Conservation (phyloP, 2,797 vertebrate species). For the Pogoniulus pusillus region DNA sequence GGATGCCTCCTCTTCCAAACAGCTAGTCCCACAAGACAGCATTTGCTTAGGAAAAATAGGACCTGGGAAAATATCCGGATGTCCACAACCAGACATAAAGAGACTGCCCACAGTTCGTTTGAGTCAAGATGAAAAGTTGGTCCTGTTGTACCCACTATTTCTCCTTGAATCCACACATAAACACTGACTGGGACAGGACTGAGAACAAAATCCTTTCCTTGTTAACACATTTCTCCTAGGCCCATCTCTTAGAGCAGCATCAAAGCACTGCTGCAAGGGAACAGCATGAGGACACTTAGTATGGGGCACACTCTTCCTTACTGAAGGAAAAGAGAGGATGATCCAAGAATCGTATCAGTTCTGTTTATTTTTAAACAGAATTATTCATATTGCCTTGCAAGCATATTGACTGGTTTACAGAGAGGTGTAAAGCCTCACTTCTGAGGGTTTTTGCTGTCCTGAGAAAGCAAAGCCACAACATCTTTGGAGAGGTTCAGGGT, state of each 20-base stretch:
- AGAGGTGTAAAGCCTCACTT: neutral
- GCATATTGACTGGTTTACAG: rapidly evolving
- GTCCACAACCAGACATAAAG: neutral
- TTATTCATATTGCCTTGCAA: neutral
- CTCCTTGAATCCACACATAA: neutral
- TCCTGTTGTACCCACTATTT: neutral
- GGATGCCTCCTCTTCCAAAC: slow-evolving; percentile 19
- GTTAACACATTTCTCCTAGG: slow-evolving; percentile 3
- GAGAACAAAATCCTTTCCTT: neutral
- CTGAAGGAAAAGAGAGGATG: neutral
- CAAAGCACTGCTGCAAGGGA: neutral
- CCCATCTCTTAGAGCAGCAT: neutral
- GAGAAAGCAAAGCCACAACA: neutral
- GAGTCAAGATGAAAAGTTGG: neutral
- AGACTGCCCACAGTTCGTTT: neutral
- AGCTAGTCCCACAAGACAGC: neutral
- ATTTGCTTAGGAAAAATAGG: neutral
- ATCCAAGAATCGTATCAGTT: neutral
- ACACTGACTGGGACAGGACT: slow-evolving; percentile 5
- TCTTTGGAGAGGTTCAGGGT: neutral
- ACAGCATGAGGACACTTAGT: neutral
- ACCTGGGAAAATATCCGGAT: neutral
- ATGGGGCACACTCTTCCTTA: neutral
- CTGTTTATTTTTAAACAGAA: slow-evolving; percentile 9
- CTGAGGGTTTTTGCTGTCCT: neutral